Percentiles rank a stretch among this genome's conserved stretches.
Evolutionary conservation across 2,797 vertebrate genomes (phyloP).

Genomic region (Labroides dimidiatus): DNA sequence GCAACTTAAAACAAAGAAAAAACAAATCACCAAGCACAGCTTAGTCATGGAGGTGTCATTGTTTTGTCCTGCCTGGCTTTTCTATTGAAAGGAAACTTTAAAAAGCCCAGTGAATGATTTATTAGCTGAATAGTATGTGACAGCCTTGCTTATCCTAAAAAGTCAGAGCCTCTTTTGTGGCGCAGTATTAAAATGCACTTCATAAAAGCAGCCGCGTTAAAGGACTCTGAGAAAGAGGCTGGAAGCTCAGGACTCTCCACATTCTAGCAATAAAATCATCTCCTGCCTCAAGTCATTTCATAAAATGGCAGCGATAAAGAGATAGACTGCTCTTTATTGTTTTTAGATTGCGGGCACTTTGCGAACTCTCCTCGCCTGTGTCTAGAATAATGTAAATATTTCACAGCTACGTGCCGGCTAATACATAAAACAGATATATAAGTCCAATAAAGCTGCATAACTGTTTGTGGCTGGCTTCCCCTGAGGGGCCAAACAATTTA

Average conservation of each 20-base stretch:
- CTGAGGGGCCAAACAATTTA: constrained; percentile 77
- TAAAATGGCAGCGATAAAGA: constrained; percentile 88
- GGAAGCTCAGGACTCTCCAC: constrained; percentile 79
- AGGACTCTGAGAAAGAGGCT: constrained; percentile 78
- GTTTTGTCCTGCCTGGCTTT: constrained; percentile 19
- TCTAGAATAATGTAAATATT: constrained; percentile 88
- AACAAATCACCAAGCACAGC: background rate
- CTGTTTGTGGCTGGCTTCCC: constrained; percentile 79
- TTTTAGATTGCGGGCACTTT: constrained; percentile 87
- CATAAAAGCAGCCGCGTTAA: constrained; percentile 81
- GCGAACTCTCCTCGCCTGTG: constrained; percentile 79
- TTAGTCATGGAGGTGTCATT: constrained; percentile 14
- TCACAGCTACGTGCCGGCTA: constrained; percentile 80
- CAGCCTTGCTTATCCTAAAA: constrained; percentile 70
- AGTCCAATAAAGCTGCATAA: constrained; percentile 86
- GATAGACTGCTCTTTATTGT: constrained; percentile 87
- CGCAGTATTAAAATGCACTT: constrained; percentile 81
- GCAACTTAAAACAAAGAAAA: constrained; percentile 20
- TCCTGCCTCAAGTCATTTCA: constrained; percentile 86
- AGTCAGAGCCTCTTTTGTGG: constrained; percentile 63
- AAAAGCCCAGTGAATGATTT: constrained; percentile 62
- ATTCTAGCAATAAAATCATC: constrained; percentile 85
- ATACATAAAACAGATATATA: constrained; percentile 88
- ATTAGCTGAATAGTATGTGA: constrained; percentile 57
- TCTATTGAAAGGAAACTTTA: constrained; percentile 13